These are phyloP conservation scores for Potamilus streckersoni DNA, from an alignment of 1,140 invertebrate genomes.

Conservation along the genomic window DNA sequence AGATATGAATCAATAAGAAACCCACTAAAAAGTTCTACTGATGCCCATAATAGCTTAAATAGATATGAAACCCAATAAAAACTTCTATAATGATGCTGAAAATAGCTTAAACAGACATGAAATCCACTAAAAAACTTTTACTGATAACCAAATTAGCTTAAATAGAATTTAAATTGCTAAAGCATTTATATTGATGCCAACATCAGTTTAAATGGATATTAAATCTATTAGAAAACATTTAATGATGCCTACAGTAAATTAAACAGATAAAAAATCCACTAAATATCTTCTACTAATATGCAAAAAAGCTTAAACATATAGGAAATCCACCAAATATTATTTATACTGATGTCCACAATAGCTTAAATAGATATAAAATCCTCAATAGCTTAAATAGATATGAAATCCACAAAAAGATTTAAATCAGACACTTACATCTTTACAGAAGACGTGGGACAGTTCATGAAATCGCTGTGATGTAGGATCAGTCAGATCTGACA, in stretches of 20 bases:
- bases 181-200: too few relatives aligned
- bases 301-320: not conserved
- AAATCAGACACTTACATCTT: conserved; percentile 25
- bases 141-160: not conserved
- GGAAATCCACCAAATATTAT: not conserved
- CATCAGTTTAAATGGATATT: too few relatives aligned
- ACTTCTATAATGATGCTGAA: not conserved
- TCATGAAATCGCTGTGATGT: conserved; percentile 17
- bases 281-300: not conserved
- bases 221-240: not conserved
- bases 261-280: not conserved
- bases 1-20: not conserved
- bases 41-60: too few relatives aligned
- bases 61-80: not conserved
- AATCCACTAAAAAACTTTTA: not conserved
- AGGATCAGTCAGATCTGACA: conserved; percentile 19
- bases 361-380: not conserved
- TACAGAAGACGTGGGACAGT: conserved; percentile 25
- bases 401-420: not conserved
- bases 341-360: too few relatives aligned
- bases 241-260: not conserved
- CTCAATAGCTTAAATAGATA: not conserved
- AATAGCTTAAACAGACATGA: not conserved
- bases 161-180: not conserved
- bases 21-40: not conserved